Evolutionary conservation across 2,888 invertebrate genomes (phyloP).

Genomic region (Litoditis marina): DNA sequence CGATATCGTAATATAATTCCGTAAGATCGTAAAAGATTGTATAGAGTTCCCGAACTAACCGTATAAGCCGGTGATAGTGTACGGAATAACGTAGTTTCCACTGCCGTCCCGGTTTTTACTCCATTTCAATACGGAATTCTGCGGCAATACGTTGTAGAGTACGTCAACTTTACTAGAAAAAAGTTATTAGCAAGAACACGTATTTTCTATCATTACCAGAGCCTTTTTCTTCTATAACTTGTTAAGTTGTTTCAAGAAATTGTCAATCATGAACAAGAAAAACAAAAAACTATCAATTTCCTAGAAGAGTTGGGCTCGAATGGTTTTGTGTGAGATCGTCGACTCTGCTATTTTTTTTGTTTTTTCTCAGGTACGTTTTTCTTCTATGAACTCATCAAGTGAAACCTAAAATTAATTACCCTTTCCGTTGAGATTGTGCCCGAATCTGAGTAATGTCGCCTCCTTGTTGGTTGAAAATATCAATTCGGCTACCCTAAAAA

Average conservation of each 20-base stretch:
- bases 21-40: no score
- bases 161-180: constrained; percentile 11
- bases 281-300: no score
- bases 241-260: no score
- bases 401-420: background rate
- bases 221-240: no score
- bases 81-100: constrained; percentile 49
- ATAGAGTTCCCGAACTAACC: constrained; percentile 33
- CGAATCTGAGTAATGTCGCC: constrained; percentile 40
- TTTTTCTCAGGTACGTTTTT: no score
- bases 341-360: no score
- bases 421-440: constrained; percentile 1
- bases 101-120: constrained; percentile 30
- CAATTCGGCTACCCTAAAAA: constrained; percentile 41
- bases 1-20: no score
- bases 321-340: no score
- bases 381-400: no score
- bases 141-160: constrained; percentile 31
- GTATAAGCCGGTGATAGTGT: constrained; percentile 44
- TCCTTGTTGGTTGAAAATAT: constrained; percentile 45
- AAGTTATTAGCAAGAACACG: background rate
- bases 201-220: no score
- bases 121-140: constrained; percentile 41
- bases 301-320: background rate
- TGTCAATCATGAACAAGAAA: no score